Base-by-base conservation (phyloP, 2,797 vertebrate genomes). In the Sebastolobus alascanus region DNA sequence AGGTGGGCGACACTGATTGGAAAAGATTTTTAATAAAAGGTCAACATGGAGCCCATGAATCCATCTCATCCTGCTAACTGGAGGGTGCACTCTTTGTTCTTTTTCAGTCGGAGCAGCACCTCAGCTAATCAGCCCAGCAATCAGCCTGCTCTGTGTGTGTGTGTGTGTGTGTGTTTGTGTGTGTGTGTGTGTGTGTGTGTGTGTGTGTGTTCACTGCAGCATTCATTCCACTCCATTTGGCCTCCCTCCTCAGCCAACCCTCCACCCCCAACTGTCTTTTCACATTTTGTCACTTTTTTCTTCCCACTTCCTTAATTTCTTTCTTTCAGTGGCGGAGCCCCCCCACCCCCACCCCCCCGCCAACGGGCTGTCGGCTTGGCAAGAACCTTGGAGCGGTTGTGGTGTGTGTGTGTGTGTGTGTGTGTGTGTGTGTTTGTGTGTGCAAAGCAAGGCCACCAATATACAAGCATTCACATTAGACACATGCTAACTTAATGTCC, bases 281-380 rank as follows among this genome's bases (percentile, higher is more conserved):
- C 68, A 78, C 81, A 88, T 83, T 85, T 77, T 92, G 79, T 81
- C 78, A 68, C 77, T 73, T 27, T 75, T 80, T 84, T 82, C 59
- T 79, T 78, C 61, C 73, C 50, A 77, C 84, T 84, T 86, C 72
- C 68, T 74, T 74, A 25, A 73, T 79, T 84, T 69, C 73, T 79
- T 29, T 67, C 40, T 79, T 81, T 75, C 38, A 80, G 86, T 91
- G 67, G 16, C 80, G 67, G 16, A 67, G 25, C 68, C 27, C 73
- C 46, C 25, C 65, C 65, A 67, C 70, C 13, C 40, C 13, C 31
- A 31, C 13, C 66, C 70, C 75, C 93, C 92, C 83, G 80, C 75
- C 91, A 94, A 88, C 90, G 87, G 68, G 79, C 91, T 90, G 91
- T 90, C 83, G 79, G 90, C 90, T 87, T 87, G 84, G 77, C 71